A percentile compares a stretch with the other conserved stretches of the same genome.
phyloP scores from a whole-genome alignment of 2,888 invertebrate species.

The Chrysolina haemoptera region DNA sequence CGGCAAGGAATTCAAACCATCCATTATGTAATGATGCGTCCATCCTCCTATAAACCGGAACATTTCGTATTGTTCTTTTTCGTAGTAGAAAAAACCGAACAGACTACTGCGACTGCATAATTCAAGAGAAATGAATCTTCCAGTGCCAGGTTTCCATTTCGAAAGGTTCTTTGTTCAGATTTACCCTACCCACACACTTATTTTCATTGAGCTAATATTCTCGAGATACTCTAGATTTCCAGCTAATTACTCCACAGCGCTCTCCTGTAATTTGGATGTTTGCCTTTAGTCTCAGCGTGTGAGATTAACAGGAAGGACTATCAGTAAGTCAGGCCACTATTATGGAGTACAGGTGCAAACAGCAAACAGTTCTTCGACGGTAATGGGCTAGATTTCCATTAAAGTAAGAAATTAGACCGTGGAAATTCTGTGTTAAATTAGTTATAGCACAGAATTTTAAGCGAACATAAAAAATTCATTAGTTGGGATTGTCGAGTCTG shows the following conservation, averaged over 20 bases:
- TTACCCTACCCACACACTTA: conserved; percentile 1
- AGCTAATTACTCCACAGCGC: conserved; percentile 26
- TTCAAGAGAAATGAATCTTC: background rate
- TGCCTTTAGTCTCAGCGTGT: conserved; percentile 13
- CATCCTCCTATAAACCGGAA: background rate
- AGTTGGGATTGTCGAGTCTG: too few species aligned
- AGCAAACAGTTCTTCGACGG: background rate
- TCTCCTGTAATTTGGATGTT: conserved; percentile 20
- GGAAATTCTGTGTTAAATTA: background rate
- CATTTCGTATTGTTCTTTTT: background rate
- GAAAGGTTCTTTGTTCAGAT: conserved; percentile 20
- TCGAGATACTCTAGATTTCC: conserved; percentile 5
- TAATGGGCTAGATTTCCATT: background rate
- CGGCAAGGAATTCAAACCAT: too few species aligned
- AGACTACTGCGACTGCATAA: background rate
- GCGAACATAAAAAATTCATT: too few species aligned
- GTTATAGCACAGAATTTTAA: too few species aligned
- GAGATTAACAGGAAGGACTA: conserved; percentile 12
- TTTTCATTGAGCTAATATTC: conserved; percentile 19
- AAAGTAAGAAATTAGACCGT: background rate
- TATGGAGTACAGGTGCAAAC: background rate
- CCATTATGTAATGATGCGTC: background rate
- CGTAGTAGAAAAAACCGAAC: background rate
- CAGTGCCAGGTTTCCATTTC: background rate
- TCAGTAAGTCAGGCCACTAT: background rate